phyloP scores from a whole-genome alignment of 2,888 invertebrate species.

The Chrysolina oricalcia region DNA sequence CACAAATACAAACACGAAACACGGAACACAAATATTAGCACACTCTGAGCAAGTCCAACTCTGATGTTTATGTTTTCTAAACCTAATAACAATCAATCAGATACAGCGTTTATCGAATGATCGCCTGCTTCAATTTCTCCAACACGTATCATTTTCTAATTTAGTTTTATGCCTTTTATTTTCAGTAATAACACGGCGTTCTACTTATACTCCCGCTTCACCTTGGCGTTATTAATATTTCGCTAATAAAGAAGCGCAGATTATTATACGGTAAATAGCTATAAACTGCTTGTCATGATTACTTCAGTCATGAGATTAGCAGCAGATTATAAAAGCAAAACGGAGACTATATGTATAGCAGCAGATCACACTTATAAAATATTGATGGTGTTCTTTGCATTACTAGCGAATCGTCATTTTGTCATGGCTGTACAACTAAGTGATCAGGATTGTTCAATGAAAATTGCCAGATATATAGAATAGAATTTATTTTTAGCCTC shows the following conservation, averaged over 20 bases:
- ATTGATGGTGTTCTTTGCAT: neutral
- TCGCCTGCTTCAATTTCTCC: constrained; percentile 8
- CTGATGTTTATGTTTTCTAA: constrained; percentile 3
- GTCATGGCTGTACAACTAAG: neutral
- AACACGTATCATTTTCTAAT: constrained; percentile 17
- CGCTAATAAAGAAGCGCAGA: constrained; percentile 2
- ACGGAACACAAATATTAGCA: too few species aligned
- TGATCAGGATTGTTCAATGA: too few species aligned
- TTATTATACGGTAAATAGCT: constrained; percentile 17
- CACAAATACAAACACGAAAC: too few species aligned
- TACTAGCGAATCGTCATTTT: neutral
- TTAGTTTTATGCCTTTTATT: constrained; percentile 6
- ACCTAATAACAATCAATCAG: neutral
- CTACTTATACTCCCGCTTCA: constrained; percentile 13
- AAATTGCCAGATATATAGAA: too few species aligned
- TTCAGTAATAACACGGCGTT: constrained; percentile 8
- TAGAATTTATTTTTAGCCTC: too few species aligned
- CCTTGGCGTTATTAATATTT: constrained; percentile 4
- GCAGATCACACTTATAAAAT: neutral
- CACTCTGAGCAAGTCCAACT: neutral
- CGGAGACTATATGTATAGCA: neutral
- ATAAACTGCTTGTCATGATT: constrained; percentile 16
- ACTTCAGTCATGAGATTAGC: constrained; percentile 8
- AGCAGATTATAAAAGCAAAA: neutral
- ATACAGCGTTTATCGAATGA: constrained; percentile 11